Evolutionary conservation across 1,140 invertebrate genomes (phyloP).

Genomic region (Drosophila truncata): DNA sequence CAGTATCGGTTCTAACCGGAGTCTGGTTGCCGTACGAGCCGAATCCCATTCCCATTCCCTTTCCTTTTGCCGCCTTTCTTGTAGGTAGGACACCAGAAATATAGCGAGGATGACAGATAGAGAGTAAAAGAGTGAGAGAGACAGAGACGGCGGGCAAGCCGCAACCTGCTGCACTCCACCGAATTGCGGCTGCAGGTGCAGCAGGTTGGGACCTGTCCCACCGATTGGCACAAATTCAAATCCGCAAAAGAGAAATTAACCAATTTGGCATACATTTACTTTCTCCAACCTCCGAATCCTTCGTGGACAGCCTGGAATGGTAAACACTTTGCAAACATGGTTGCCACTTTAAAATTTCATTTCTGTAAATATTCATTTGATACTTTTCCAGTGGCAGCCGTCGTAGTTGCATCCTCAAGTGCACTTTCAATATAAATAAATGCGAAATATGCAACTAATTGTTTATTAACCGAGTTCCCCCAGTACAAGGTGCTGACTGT

Average conservation of each 20-base stretch:
- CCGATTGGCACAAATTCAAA: constrained; percentile 24
- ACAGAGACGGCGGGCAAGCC: not conserved
- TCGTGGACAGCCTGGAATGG: not conserved
- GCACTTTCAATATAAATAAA: constrained; percentile 15
- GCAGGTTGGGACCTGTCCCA: constrained; percentile 12
- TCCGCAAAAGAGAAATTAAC: constrained; percentile 30
- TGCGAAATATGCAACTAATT: not conserved
- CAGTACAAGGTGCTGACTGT: not conserved
- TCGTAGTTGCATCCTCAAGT: constrained; percentile 9
- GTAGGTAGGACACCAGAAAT: constrained; percentile 9
- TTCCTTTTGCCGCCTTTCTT: constrained; percentile 5
- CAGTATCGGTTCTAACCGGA: not conserved
- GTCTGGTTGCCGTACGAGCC: constrained; percentile 5
- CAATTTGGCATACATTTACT: constrained; percentile 10
- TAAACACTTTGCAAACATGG: constrained; percentile 6
- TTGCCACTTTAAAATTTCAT: constrained; percentile 1
- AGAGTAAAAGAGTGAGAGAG: not conserved
- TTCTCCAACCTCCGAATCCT: not conserved
- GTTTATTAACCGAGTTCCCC: constrained; percentile 6
- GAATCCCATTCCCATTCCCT: not conserved
- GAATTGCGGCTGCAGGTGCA: not conserved
- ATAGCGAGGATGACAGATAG: not conserved
- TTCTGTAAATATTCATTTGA: constrained; percentile 5
- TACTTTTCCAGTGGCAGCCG: constrained; percentile 11
- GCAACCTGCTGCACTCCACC: constrained; percentile 29